A percentile compares a stretch with the other conserved stretches of the same genome.
Conservation (phyloP, 2,888 invertebrate species). For the Aporophyla lueneburgensis region DNA sequence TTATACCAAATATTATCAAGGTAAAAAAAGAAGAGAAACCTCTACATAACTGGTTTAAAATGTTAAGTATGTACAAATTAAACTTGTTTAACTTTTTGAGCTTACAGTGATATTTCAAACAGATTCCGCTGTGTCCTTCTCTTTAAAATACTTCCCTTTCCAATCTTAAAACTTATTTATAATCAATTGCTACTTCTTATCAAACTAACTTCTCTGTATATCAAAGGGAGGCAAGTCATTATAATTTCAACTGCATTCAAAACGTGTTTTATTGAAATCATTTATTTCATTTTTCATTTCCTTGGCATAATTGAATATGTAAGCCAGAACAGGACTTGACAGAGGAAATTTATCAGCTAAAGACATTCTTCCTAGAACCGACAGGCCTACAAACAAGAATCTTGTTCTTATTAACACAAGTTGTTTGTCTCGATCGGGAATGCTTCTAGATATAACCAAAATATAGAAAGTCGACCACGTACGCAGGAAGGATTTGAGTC, state of each 20-base stretch:
- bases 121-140: neutral
- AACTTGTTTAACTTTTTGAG: neutral
- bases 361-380: slow-evolving; percentile 66
- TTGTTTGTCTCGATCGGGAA: slow-evolving; percentile 67
- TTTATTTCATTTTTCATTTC: slow-evolving; percentile 37
- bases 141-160: neutral
- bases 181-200: neutral
- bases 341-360: slow-evolving; percentile 57
- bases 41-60: slow-evolving; percentile 35
- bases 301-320: slow-evolving; percentile 51
- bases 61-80: neutral
- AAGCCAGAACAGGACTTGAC: slow-evolving; percentile 58
- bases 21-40: slow-evolving; percentile 1
- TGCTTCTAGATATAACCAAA: slow-evolving; percentile 38
- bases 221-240: slow-evolving; percentile 3
- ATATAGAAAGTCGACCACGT: slow-evolving; percentile 56
- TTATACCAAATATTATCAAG: slow-evolving; percentile 21
- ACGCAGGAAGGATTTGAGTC: slow-evolving; percentile 65
- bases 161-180: neutral
- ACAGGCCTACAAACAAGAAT: slow-evolving; percentile 66
- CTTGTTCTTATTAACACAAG: slow-evolving; percentile 58
- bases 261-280: slow-evolving; percentile 51
- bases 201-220: neutral
- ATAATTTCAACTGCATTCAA: slow-evolving; percentile 13
- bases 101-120: neutral